Evolutionary conservation across 2,888 invertebrate genomes (phyloP).

Genomic region (Stratiomys singularior): DNA sequence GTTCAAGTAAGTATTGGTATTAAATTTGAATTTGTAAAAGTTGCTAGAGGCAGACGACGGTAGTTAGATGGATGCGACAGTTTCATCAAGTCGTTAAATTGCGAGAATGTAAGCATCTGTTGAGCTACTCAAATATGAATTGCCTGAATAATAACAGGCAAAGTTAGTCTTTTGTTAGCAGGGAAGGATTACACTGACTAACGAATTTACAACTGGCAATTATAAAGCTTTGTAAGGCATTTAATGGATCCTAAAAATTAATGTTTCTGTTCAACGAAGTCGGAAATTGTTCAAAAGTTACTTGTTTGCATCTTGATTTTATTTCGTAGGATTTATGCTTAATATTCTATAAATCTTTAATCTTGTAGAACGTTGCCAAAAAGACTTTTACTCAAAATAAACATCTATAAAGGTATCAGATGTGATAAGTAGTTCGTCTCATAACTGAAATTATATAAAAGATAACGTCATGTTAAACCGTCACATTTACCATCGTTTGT

Average conservation of each 20-base stretch:
- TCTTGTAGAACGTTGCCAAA: no score
- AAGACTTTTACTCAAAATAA: background rate
- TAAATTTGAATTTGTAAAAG: background rate
- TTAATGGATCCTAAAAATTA: background rate
- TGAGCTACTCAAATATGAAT: background rate
- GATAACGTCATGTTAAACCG: background rate
- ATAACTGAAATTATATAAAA: background rate
- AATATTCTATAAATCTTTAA: no score
- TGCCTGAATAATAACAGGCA: no score
- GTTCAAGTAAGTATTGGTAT: constrained; percentile 76
- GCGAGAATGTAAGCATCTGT: background rate
- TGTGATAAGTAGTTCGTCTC: background rate
- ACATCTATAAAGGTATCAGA: background rate
- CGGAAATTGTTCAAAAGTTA: no score
- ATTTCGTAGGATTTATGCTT: no score
- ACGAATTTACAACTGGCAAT: no score
- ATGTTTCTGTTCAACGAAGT: background rate
- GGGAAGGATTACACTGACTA: no score
- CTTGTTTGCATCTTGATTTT: no score
- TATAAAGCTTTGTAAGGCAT: no score
- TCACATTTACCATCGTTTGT: background rate
- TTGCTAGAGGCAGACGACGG: background rate
- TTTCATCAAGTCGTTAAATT: no score
- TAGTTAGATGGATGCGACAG: background rate
- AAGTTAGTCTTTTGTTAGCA: no score